These are phyloP conservation scores for Neopipo cinnamomea DNA, from an alignment of 2,113 vertebrate species.

Conservation along the genomic window DNA sequence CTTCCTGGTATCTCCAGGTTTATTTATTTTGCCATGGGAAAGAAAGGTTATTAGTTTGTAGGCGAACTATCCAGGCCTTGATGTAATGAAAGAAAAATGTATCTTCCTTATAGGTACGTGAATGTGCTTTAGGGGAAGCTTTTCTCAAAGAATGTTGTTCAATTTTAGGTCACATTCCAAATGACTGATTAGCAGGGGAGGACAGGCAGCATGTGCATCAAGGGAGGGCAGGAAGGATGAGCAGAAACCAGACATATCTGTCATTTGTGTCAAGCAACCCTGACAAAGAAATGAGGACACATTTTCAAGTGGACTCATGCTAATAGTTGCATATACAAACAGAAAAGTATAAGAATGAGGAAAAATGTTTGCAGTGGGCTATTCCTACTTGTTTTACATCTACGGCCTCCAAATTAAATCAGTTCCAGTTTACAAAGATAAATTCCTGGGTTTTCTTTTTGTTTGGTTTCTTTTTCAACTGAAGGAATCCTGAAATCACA, in stretches of 20 bases:
- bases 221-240: not conserved
- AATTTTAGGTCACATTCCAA: slow-evolving; percentile 3
- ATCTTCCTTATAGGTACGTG: not conserved
- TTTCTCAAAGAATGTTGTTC: not conserved
- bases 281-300: not conserved
- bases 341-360: not conserved
- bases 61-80: slow-evolving; percentile 4
- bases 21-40: slow-evolving; percentile 53
- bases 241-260: not conserved
- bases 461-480: accelerated
- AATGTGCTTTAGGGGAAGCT: not conserved
- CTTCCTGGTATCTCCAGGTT: slow-evolving; percentile 25
- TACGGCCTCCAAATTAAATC: accelerated
- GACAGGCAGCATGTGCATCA: not conserved
- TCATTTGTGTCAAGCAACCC: not conserved
- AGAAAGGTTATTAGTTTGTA: slow-evolving; percentile 36
- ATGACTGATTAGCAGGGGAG: not conserved
- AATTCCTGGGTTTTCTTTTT: not conserved
- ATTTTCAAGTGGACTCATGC: not conserved
- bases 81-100: slow-evolving; percentile 24
- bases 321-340: not conserved
- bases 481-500: not conserved
- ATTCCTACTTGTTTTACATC: not conserved
- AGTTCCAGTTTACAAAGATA: not conserved
- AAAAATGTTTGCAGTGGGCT: not conserved